Percentiles rank a stretch among this genome's conserved stretches.
phyloP scores from a whole-genome alignment of 1,140 invertebrate genomes.

The Hermatobates lingyangjiaoensis region DNA sequence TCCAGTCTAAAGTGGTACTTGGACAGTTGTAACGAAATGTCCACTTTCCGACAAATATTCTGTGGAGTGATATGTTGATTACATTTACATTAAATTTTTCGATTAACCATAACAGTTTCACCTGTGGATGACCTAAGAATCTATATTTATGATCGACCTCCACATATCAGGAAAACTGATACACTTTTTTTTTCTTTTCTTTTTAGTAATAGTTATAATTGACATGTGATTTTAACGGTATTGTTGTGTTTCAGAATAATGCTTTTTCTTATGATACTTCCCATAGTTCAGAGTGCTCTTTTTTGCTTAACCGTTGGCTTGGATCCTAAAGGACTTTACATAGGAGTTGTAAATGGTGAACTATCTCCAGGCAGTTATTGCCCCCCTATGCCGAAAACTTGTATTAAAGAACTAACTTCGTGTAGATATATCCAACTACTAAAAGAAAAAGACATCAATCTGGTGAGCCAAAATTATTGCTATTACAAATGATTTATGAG shows the following conservation, averaged over 20 bases:
- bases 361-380: no score
- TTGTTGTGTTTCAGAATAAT: slow-evolving; percentile 25
- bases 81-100: neutral
- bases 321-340: slow-evolving; percentile 31
- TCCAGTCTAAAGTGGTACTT: no score
- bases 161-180: neutral
- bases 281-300: slow-evolving; percentile 37
- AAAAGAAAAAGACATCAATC: no score
- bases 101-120: neutral
- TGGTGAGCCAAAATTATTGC: no score
- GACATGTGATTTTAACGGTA: neutral
- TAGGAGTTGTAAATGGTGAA: slow-evolving; percentile 35
- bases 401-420: no score
- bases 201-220: neutral
- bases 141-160: neutral
- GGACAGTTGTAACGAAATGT: no score
- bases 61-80: slow-evolving; percentile 11
- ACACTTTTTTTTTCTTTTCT: neutral
- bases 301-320: slow-evolving; percentile 39
- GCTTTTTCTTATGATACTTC: slow-evolving; percentile 37
- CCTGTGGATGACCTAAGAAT: neutral
- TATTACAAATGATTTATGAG: no score
- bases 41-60: no score
- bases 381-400: no score
- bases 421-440: no score